phyloP scores from a whole-genome alignment of 2,113 vertebrate genomes.

The Charina bottae region DNA sequence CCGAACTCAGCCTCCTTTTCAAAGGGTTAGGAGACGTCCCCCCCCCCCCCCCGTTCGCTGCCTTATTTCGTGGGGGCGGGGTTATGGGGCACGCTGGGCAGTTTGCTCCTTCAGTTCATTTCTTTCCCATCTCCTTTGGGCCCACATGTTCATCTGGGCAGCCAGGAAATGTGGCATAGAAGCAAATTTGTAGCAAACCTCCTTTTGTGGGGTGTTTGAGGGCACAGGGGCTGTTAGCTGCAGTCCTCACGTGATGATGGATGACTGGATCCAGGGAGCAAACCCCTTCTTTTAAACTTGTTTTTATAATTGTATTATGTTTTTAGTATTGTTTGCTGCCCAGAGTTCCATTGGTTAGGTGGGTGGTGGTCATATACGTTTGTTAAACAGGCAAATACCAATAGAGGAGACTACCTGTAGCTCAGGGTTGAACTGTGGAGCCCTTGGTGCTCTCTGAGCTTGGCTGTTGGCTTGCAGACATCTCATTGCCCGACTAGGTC shows the following conservation, averaged over 20 bases:
- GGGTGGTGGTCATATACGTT: not conserved
- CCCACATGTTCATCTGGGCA: not conserved
- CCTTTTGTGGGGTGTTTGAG: not conserved
- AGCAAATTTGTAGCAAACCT: not conserved
- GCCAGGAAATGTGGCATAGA: not conserved
- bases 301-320: not conserved
- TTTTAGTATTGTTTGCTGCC: not conserved
- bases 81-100: not conserved
- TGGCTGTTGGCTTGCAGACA: too few species aligned
- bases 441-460: too few species aligned
- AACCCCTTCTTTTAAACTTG: not conserved
- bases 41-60: not conserved
- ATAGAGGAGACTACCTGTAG: too few species aligned
- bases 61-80: not conserved
- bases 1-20: not conserved
- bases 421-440: too few species aligned
- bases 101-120: not conserved
- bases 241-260: not conserved
- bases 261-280: not conserved
- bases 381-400: not conserved
- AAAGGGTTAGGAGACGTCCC: not conserved
- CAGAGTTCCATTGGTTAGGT: not conserved
- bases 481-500: too few species aligned
- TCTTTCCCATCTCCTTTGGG: not conserved
- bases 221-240: not conserved